These are phyloP conservation scores for Potamarius usumacintae DNA, from an alignment of 2,113 vertebrate species.

Conservation along the genomic window DNA sequence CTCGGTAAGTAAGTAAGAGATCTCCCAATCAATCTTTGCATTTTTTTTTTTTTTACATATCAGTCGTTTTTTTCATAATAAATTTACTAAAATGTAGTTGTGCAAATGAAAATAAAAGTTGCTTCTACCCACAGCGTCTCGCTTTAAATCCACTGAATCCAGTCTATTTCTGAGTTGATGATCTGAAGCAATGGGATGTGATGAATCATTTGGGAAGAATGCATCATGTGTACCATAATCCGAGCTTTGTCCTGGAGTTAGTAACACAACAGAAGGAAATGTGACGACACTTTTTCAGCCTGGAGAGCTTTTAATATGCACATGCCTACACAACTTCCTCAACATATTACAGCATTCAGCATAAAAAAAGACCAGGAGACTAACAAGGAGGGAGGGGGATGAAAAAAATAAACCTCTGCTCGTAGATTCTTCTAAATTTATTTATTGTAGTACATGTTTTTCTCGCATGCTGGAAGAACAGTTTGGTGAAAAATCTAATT, in stretches of 20 bases:
- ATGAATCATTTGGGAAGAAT: neutral
- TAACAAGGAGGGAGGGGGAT: neutral
- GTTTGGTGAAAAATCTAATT: neutral
- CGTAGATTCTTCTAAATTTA: neutral
- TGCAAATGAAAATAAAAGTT: neutral
- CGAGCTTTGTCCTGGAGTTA: neutral
- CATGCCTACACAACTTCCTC: neutral
- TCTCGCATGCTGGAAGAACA: neutral
- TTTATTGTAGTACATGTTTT: neutral
- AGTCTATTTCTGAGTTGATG: neutral
- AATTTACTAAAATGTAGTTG: neutral
- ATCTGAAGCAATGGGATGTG: neutral
- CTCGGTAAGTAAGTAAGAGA: neutral
- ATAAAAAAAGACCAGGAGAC: neutral
- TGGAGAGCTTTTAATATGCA: conserved; percentile 13
- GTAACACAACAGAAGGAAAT: neutral
- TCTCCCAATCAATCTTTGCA: neutral
- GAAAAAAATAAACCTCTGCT: too few species aligned
- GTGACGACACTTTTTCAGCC: neutral
- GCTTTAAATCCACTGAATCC: neutral
- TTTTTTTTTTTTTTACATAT: too few species aligned
- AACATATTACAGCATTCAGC: neutral
- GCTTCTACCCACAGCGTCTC: neutral
- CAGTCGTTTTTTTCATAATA: neutral
- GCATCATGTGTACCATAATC: neutral